Base-by-base conservation (phyloP, 37 sponge, comb jelly and placozoan species). In the Ephydatia muelleri region DNA sequence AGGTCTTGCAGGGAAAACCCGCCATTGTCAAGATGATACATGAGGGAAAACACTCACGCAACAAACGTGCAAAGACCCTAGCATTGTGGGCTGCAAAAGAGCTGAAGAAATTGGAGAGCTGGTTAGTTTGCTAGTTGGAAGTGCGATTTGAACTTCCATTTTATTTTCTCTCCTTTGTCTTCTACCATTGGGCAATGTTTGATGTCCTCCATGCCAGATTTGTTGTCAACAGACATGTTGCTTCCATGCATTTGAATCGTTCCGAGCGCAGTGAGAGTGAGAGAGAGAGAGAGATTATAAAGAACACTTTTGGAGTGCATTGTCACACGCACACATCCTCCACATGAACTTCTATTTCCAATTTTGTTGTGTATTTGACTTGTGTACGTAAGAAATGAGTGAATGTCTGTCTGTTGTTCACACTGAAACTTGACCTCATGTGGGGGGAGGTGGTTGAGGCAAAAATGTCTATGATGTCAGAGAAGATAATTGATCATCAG, bases 1-100 rank as follows among this genome's bases (percentile, higher is more conserved):
- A 75, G 1, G 14, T 77, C 0, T 29, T 93, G 5, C n/a, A 68
- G 28, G 67, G 78, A 11, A 73, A 28, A 0, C 83, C 70, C 0
- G 77, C 72, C 39, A 83, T 97, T n/a, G 67, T 65, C 16, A 84
- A 91, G 70, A 84, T 97, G 38, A 65, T 97, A 40, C 64, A 68
- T 29, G 88, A 93, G 48, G 98, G 95, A 0, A 80, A 84, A 28
- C 64, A 43, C 31, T 95, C 96, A 0, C 74, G 91, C 31, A 89
- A 73, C 43, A 84, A 85, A 26, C 88, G 91, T 37, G 93, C 98
- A 22, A 92, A 91, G 28, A 71, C 90, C n/a, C 65, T 97, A n/a
- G 86, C 93, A 49, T 31, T 79, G 2, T 97, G 98, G 98, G 94
- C 95, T 0, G 33, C 72, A 40, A 87, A 87, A 48, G 88, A 83